phyloP scores from a whole-genome alignment of 1,140 invertebrate genomes.

The Oncopeltus fasciatus region DNA sequence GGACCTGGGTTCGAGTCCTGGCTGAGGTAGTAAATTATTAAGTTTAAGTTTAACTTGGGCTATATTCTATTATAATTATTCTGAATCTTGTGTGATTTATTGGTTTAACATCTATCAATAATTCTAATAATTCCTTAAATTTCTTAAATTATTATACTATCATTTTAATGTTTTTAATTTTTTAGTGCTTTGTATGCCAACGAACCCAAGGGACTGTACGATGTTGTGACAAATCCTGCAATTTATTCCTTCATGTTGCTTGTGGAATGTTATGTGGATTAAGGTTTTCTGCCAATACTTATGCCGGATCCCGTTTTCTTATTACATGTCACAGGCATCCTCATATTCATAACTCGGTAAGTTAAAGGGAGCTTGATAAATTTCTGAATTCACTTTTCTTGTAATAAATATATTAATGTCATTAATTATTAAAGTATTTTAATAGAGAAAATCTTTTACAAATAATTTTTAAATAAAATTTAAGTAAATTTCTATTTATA shows the following conservation, averaged over 20 bases:
- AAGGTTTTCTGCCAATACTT: slow-evolving; percentile 31
- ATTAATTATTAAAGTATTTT: too few relatives aligned
- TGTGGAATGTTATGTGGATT: slow-evolving; percentile 35
- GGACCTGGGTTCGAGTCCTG: too few relatives aligned
- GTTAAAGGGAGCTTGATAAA: neutral
- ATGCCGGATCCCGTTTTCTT: slow-evolving; percentile 32
- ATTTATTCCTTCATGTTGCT: slow-evolving; percentile 34
- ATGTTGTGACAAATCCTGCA: slow-evolving; percentile 32
- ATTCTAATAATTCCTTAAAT: slow-evolving; percentile 1
- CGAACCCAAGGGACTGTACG: slow-evolving; percentile 30
- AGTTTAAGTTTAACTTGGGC: neutral
- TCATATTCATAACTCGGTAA: slow-evolving; percentile 30
- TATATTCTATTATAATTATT: slow-evolving; percentile 21
- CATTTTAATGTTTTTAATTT: slow-evolving; percentile 8
- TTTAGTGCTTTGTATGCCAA: slow-evolving; percentile 18
- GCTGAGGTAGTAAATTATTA: slow-evolving; percentile 23
- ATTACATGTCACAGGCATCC: slow-evolving; percentile 36
- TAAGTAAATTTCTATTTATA: too few relatives aligned
- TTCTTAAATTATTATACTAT: slow-evolving; percentile 12
- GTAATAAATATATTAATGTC: too few relatives aligned
- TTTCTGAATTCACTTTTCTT: neutral
- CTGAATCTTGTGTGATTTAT: slow-evolving; percentile 11
- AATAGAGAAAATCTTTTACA: too few relatives aligned
- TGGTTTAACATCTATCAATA: neutral
- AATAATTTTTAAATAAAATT: too few relatives aligned